Percentiles rank a stretch among this genome's conserved stretches.
Evolutionary conservation across 1,140 invertebrate genomes (phyloP).

Genomic region (Anastrepha obliqua): DNA sequence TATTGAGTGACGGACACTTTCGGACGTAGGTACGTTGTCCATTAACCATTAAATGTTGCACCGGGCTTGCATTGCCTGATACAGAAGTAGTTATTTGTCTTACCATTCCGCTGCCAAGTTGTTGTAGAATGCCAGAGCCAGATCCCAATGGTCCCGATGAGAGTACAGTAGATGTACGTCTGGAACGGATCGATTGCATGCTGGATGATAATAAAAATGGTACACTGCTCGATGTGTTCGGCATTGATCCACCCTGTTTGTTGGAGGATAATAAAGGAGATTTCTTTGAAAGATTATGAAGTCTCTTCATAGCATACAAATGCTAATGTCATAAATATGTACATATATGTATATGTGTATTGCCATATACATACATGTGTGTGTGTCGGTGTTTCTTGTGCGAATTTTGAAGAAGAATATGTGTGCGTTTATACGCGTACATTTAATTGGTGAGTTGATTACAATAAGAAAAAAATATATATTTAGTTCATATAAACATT

Average conservation of each 20-base stretch:
- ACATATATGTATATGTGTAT: not conserved
- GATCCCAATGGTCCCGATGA: slow-evolving; percentile 74
- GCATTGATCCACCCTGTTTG: slow-evolving; percentile 87
- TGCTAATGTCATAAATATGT: slow-evolving; percentile 20
- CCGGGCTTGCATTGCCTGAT: too few relatives aligned
- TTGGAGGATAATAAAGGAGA: slow-evolving; percentile 74
- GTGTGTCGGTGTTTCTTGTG: slow-evolving; percentile 54
- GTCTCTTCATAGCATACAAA: slow-evolving; percentile 56
- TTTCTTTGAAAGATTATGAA: slow-evolving; percentile 74
- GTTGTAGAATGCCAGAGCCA: slow-evolving; percentile 85
- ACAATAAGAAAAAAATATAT: not conserved
- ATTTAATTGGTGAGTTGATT: not conserved
- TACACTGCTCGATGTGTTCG: slow-evolving; percentile 90
- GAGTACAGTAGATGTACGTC: slow-evolving; percentile 83
- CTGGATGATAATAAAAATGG: slow-evolving; percentile 88
- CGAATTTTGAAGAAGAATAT: slow-evolving; percentile 53
- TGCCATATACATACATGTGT: not conserved
- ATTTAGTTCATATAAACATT: too few relatives aligned
- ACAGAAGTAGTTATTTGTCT: slow-evolving; percentile 82
- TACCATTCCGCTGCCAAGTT: slow-evolving; percentile 91
- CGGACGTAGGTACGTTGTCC: too few relatives aligned
- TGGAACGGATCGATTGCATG: slow-evolving; percentile 87
- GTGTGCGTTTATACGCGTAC: not conserved
- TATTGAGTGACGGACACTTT: too few relatives aligned
- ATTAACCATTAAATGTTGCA: too few relatives aligned